A percentile compares a stretch with the other conserved stretches of the same genome.
Evolutionary conservation across 92 coral and sea anemone species (phyloP).

Genomic region (Epizoanthus scotinus): DNA sequence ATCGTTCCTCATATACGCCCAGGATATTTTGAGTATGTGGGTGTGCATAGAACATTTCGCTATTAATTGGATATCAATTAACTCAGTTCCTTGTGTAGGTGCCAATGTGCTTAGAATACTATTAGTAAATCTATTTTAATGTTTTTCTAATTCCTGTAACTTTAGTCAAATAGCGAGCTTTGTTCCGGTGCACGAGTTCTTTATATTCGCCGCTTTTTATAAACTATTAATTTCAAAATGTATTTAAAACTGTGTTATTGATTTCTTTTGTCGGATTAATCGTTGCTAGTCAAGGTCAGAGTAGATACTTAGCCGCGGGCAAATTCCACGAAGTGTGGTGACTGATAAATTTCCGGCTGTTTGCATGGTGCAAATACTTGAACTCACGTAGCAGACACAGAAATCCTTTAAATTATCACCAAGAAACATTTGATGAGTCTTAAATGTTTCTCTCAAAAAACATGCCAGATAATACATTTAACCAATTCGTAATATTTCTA

Average conservation of each 20-base stretch:
- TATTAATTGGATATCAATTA: not conserved
- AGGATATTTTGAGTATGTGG: not conserved
- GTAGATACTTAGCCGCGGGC: not conserved
- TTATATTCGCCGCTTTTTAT: not conserved
- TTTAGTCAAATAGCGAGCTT: not conserved
- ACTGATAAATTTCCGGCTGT: not conserved
- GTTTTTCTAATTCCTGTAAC: not conserved
- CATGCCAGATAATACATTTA: too few relatives aligned
- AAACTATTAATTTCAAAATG: not conserved
- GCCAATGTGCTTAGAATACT: not conserved
- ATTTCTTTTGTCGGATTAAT: constrained; percentile 1
- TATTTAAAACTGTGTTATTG: not conserved
- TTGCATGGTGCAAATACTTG: not conserved
- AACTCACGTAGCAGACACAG: not conserved
- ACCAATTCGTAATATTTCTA: too few relatives aligned
- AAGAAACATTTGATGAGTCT: not conserved
- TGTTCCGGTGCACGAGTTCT: not conserved
- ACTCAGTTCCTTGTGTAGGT: not conserved
- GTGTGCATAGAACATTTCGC: not conserved
- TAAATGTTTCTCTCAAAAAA: not conserved
- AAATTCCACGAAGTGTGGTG: not conserved
- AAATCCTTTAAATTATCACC: not conserved
- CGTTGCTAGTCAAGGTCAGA: not conserved
- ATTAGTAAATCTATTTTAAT: not conserved
- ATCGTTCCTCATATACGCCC: not conserved